Conservation (phyloP, 2,797 vertebrate genomes). For the Gymnothorax javanicus region DNA sequence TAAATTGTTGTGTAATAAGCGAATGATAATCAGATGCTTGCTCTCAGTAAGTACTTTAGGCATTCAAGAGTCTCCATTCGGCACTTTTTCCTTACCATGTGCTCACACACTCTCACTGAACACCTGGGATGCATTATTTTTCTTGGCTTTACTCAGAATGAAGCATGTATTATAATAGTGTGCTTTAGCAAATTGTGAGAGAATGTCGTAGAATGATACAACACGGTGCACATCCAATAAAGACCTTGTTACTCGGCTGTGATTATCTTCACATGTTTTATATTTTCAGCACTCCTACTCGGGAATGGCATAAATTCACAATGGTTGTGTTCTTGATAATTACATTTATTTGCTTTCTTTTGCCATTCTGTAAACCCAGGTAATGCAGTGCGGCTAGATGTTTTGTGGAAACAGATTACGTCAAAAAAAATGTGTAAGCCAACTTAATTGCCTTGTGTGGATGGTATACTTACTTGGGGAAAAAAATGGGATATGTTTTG, state of each 20-base stretch:
- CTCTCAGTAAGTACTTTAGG: constrained; percentile 19
- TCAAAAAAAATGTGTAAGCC: too few species aligned
- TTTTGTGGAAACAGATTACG: background rate
- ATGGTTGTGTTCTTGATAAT: background rate
- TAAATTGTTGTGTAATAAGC: constrained; percentile 44
- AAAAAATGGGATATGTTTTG: too few species aligned
- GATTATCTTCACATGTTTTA: background rate
- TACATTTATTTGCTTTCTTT: background rate
- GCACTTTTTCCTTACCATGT: background rate
- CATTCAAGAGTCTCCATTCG: background rate
- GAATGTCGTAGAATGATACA: background rate
- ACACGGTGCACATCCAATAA: background rate
- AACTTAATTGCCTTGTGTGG: too few species aligned
- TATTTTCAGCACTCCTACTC: background rate
- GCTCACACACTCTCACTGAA: background rate
- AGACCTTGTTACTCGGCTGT: background rate
- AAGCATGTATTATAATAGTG: background rate
- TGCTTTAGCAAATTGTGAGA: background rate
- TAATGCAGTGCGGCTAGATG: too few species aligned
- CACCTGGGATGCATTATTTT: background rate
- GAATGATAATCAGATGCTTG: constrained; percentile 43
- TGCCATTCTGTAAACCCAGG: too few species aligned
- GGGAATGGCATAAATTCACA: background rate
- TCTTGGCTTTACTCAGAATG: background rate
- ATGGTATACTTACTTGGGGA: too few species aligned